These are phyloP conservation scores for Maccullochella peelii DNA, from an alignment of 2,113 vertebrate species.

Conservation along the genomic window DNA sequence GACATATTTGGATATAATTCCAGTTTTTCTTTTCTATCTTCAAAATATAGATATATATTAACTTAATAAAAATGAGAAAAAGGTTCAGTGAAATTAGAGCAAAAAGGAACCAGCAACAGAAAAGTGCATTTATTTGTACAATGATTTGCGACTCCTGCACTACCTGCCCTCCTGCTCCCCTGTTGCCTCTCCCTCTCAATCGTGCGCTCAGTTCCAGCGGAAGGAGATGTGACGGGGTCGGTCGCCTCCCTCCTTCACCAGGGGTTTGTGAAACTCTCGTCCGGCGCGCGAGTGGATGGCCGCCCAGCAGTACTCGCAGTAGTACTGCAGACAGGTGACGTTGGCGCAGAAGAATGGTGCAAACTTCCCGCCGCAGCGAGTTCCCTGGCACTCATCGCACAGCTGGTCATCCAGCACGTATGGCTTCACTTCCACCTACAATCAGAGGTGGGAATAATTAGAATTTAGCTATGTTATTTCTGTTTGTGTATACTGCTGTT, in stretches of 20 bases:
- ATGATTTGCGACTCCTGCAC: conserved; percentile 87
- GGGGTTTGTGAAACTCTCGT: conserved; percentile 99
- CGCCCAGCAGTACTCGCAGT: conserved; percentile 99
- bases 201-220: conserved; percentile 93
- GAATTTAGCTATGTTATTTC: neutral
- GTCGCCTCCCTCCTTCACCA: conserved; percentile 99
- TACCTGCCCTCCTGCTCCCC: conserved; percentile 75
- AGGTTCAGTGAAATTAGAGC: conserved; percentile 81
- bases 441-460: neutral
- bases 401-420: conserved; percentile 99
- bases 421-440: conserved; percentile 99
- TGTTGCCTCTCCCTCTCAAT: conserved; percentile 66
- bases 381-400: conserved; percentile 99
- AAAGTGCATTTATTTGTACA: conserved; percentile 98
- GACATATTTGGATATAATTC: conserved; percentile 82
- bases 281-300: conserved; percentile 99
- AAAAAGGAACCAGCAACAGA: conserved; percentile 95
- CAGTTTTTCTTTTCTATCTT: conserved; percentile 81
- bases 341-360: conserved; percentile 99
- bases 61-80: conserved; percentile 75
- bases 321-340: conserved; percentile 99
- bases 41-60: conserved; percentile 82
- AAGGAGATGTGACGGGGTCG: conserved; percentile 99
- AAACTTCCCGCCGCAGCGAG: conserved; percentile 98
- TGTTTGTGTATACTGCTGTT: neutral